A percentile compares a stretch with the other conserved stretches of the same genome.
These are phyloP conservation scores for Orchesella flavescens DNA, from an alignment of 2,888 invertebrate species.

Conservation along the genomic window DNA sequence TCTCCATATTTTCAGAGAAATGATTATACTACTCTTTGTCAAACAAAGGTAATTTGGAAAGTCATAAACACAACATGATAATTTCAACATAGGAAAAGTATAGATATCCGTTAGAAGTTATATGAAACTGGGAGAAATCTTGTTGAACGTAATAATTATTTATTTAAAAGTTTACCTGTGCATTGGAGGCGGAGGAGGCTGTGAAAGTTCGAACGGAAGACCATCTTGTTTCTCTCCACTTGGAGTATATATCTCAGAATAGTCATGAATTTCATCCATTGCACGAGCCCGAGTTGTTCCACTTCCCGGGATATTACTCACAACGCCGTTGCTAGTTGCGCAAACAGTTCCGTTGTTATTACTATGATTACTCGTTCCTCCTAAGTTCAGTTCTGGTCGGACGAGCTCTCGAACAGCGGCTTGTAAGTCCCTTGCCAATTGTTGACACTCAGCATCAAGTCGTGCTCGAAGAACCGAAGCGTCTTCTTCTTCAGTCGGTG, in stretches of 20 bases:
- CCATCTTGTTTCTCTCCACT: slow-evolving; percentile 81
- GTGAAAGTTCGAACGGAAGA: slow-evolving; percentile 74
- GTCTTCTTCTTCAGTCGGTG: slow-evolving; percentile 71
- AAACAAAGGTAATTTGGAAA: no score
- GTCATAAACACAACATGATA: no score
- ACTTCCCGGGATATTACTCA: slow-evolving; percentile 43
- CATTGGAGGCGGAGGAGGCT: slow-evolving; percentile 91
- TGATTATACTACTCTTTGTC: no score
- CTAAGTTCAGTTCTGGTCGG: slow-evolving; percentile 72
- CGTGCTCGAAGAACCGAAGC: slow-evolving; percentile 77
- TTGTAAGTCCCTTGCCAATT: slow-evolving; percentile 77
- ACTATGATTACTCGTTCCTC: slow-evolving; percentile 73
- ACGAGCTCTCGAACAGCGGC: slow-evolving; percentile 79
- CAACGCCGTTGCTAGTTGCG: slow-evolving; percentile 37
- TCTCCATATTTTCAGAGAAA: no score
- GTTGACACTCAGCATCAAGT: slow-evolving; percentile 72
- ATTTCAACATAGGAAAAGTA: no score
- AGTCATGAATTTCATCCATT: slow-evolving; percentile 81
- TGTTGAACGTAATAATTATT: no score
- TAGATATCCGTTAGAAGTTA: no score
- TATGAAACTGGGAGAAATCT: no score
- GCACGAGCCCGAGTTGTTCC: slow-evolving; percentile 62
- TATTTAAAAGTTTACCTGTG: slow-evolving; percentile 78
- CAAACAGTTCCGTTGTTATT: slow-evolving; percentile 40
- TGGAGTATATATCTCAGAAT: slow-evolving; percentile 94